A percentile compares a stretch with the other conserved stretches of the same genome.
Conservation (phyloP, 2,888 invertebrate genomes). For the Dryobota labecula region DNA sequence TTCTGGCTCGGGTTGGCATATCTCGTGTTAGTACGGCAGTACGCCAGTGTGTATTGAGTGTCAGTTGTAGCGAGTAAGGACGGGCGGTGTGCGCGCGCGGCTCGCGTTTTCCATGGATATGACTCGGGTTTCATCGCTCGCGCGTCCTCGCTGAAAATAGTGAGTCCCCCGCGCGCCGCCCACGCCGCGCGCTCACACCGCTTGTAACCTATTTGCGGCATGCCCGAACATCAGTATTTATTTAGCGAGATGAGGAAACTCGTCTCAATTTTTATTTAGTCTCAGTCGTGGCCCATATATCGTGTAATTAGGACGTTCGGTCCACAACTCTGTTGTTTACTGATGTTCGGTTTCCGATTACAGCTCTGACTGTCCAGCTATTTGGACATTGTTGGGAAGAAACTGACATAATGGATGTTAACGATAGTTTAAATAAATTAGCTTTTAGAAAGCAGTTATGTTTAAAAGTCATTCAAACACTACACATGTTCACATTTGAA, state of each 20-base stretch:
- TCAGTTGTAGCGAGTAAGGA: conserved; percentile 54
- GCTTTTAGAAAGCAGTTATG: conserved; percentile 19
- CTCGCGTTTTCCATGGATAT: conserved; percentile 74
- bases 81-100: conserved; percentile 64
- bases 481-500: conserved; percentile 5
- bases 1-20: conserved; percentile 57
- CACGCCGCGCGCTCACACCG: conserved; percentile 71
- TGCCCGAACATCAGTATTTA: conserved; percentile 86
- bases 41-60: conserved; percentile 64
- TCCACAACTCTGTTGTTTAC: conserved; percentile 63
- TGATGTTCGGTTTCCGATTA: conserved; percentile 71
- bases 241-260: conserved; percentile 89
- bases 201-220: conserved; percentile 89
- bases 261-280: conserved; percentile 85
- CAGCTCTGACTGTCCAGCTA: conserved; percentile 50
- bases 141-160: conserved; percentile 90
- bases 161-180: conserved; percentile 73
- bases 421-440: conserved; percentile 16
- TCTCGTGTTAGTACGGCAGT: conserved; percentile 58
- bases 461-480: conserved; percentile 6
- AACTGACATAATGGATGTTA: conserved; percentile 24
- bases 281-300: conserved; percentile 85
- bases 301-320: conserved; percentile 79
- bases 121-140: conserved; percentile 88
- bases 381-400: conserved; percentile 31